These are phyloP conservation scores for Byasa hedistus DNA, from an alignment of 2,888 invertebrate species.

Conservation along the genomic window DNA sequence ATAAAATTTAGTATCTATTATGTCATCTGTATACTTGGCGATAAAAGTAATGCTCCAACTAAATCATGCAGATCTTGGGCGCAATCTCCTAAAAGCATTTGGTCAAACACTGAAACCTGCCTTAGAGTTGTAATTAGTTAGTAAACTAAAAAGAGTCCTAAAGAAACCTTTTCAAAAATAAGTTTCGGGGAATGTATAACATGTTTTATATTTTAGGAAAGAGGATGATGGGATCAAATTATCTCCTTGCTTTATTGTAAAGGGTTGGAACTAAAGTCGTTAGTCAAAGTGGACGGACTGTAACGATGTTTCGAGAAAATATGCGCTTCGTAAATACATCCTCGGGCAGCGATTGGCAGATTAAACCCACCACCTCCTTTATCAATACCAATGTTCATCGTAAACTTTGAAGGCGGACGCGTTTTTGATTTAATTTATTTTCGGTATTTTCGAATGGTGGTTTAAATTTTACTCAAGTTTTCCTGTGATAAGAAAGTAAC, in stretches of 20 bases:
- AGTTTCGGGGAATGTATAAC: too few species aligned
- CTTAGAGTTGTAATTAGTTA: too few species aligned
- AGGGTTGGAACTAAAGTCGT: slow-evolving; percentile 5
- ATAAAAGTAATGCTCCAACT: too few species aligned
- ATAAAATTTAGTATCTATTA: too few species aligned
- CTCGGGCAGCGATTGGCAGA: slow-evolving; percentile 17
- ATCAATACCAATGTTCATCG: slow-evolving; percentile 16
- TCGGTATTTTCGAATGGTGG: not conserved
- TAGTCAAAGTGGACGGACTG: slow-evolving; percentile 11
- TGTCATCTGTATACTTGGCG: too few species aligned
- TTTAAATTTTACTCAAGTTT: not conserved
- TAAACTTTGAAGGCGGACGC: slow-evolving; percentile 13
- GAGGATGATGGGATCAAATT: not conserved
- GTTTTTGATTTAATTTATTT: slow-evolving; percentile 15
- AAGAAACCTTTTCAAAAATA: too few species aligned
- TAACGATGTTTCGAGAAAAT: too few species aligned
- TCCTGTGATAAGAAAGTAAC: not conserved
- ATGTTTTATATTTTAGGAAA: too few species aligned
- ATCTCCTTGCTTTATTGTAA: not conserved
- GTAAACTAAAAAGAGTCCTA: too few species aligned
- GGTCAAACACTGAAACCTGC: too few species aligned
- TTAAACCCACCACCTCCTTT: slow-evolving; percentile 9
- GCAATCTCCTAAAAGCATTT: too few species aligned
- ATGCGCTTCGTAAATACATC: slow-evolving; percentile 3
- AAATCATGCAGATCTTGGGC: too few species aligned